phyloP scores from a whole-genome alignment of 2,113 vertebrate species.

The Tyrannus savana region DNA sequence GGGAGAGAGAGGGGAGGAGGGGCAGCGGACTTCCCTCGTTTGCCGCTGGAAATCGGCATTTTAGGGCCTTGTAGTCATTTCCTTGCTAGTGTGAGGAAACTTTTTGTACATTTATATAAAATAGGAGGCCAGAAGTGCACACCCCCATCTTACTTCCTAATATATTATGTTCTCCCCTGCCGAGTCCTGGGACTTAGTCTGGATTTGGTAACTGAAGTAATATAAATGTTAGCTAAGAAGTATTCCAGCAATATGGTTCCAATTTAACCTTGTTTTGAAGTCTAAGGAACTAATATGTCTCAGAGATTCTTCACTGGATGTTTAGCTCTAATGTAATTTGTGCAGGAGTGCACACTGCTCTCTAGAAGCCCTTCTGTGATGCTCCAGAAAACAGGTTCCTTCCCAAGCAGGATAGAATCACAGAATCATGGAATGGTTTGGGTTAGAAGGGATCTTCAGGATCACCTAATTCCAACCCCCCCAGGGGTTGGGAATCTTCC shows the following conservation, averaged over 20 bases:
- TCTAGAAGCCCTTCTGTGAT: background rate
- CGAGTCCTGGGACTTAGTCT: conserved; percentile 77
- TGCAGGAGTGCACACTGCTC: conserved; percentile 1
- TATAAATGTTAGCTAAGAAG: conserved; percentile 83
- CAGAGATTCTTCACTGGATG: conserved; percentile 75
- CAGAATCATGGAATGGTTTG: background rate
- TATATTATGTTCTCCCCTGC: conserved; percentile 81
- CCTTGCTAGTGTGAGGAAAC: conserved; percentile 65
- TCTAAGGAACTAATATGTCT: conserved; percentile 81
- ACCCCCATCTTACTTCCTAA: conserved; percentile 79
- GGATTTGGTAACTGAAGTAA: conserved; percentile 83
- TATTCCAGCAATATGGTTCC: conserved; percentile 84
- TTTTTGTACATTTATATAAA: conserved; percentile 81
- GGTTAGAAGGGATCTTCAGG: background rate
- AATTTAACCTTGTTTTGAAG: conserved; percentile 85
- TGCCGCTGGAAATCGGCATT: conserved; percentile 64
- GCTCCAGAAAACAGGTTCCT: conserved; percentile 60
- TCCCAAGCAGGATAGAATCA: conserved; percentile 60
- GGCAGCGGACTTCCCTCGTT: background rate
- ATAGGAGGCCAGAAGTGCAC: conserved; percentile 75
- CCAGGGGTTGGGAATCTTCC: background rate
- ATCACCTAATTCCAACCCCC: background rate
- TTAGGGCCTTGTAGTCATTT: conserved; percentile 75
- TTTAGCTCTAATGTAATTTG: conserved; percentile 76
- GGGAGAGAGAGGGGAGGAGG: conserved; percentile 18